Evolutionary conservation across 2,888 invertebrate genomes (phyloP), one percentile per base, ranked within the genome.

Genomic region (Agonopterix alstromeriana): DNA sequence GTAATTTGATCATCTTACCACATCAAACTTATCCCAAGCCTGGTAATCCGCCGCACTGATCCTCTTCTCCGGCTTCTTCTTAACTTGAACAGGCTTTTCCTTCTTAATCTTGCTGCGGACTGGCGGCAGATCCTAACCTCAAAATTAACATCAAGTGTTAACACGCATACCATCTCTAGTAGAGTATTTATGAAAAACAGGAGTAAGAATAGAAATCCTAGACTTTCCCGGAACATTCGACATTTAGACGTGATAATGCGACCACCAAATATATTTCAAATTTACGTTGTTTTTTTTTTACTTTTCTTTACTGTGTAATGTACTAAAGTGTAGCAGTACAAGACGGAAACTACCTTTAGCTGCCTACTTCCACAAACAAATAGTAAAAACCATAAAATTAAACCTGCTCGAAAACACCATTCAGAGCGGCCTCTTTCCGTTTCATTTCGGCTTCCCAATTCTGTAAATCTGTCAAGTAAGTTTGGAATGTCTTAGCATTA

Each of bases 1-100:
- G 7, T 27, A 27, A 27, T 27, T 3, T 5, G 5, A 27, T 27
- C 5, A 7, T 77, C 90, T 83, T 78, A 94, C 94, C 67, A 90
- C 94, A 90, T 95, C 94, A 90, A 93, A 95, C 64, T 93, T 93
- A 36, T 95, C 94, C 95, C 95, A 95, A 45, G 93, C 88, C 36
- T 84, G 61, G 77, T 95, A 95, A 77, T 95, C 94, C 48, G 83
- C 90, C 0, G 91, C 80, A 49, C 85, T 77, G 38, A 93, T 92
- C 57, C 90, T 82, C 57, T 90, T 88, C 36, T 77, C 78, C 0
- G 63, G 60, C 47, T 68, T 71, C 55, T 82, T 83, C 48, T 65
- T 67, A 0, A 60, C 67, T 38, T 68, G 65, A 3, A 77, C 58
- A 8, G 78, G 75, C n/a, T 73, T 79, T 45, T 84, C 84, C 55